Base-by-base conservation (phyloP, 2,113 vertebrate genomes). In the Castor canadensis region DNA sequence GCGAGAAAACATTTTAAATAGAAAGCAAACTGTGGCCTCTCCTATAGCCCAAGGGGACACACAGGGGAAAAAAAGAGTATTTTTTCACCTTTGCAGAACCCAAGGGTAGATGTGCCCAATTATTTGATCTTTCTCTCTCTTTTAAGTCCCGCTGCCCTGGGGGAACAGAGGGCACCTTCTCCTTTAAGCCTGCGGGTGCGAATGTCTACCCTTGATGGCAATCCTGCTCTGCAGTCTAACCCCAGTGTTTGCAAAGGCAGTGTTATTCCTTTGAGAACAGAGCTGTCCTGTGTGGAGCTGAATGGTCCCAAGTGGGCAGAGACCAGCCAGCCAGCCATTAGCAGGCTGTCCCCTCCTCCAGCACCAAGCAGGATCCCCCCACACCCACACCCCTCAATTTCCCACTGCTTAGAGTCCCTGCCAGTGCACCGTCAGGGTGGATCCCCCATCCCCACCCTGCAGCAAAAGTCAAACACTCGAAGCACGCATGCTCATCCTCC, bases 1-100 rank as follows among this genome's bases (percentile, higher is more conserved):
- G 4, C 72, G 90, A 87, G 71, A 93, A 89, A 91, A 71, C 91
- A 79, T 35, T 84, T 96, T 92, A 83, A 92, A 79, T 43, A 71
- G 15, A 87, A 60, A 38, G 52, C 73, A 89, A 93, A 91, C 60
- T 72, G 45, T 72, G 45, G 52, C 52, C 49, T 89, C 7, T 91
- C 4, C 28, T 58, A 20, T 38, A 83, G 64, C 58, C 84, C 71
- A 76, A 87, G 64, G 69, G 58, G 30, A 91, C 40, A 67, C 49
- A 4, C 3, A n/a, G 28, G 6, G 54, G 77, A 56, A 72, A 40
- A 40, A 28, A 64, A 0, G 49, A 5, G 5, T 10, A 1, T 7
- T 62, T 79, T 94, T 91, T 82, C 56, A 86, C 35, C 45, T 83
- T 95, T 81, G 38, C 60, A 73, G 60, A 91, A 40, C 9, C 30